These are phyloP conservation scores for Trissolcus basalis DNA, from an alignment of 1,140 invertebrate species.

Conservation along the genomic window DNA sequence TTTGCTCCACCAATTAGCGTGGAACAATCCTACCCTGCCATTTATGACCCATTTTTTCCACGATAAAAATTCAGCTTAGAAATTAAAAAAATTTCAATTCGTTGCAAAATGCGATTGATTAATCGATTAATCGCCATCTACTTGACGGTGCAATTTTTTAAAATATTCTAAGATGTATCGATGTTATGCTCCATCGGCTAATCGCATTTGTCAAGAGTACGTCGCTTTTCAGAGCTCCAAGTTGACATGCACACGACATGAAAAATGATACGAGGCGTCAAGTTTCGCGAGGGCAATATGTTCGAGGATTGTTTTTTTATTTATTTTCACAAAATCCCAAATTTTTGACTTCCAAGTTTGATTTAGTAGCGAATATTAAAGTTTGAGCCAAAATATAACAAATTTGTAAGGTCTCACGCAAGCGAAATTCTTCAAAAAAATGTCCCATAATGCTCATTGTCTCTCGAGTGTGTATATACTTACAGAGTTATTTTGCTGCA, in stretches of 20 bases:
- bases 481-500: too few species aligned
- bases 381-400: too few species aligned
- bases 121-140: constrained; percentile 40
- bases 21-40: neutral
- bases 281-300: constrained; percentile 32
- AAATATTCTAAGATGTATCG: constrained; percentile 18
- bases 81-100: too few species aligned
- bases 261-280: constrained; percentile 37
- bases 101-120: neutral
- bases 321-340: neutral
- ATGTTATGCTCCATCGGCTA: constrained; percentile 31
- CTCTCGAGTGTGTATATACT: too few species aligned
- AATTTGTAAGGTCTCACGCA: too few species aligned
- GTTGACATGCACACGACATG: constrained; percentile 31
- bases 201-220: constrained; percentile 39
- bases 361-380: too few species aligned
- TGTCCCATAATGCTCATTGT: too few species aligned
- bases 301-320: neutral
- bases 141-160: neutral
- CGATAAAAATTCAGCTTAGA: neutral
- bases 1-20: constrained; percentile 8
- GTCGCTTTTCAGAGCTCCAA: constrained; percentile 9
- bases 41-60: neutral
- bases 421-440: too few species aligned
- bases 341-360: too few species aligned